These are phyloP conservation scores for Eidolon dupreanum DNA, from an alignment of 2,797 vertebrate species.

Conservation along the genomic window DNA sequence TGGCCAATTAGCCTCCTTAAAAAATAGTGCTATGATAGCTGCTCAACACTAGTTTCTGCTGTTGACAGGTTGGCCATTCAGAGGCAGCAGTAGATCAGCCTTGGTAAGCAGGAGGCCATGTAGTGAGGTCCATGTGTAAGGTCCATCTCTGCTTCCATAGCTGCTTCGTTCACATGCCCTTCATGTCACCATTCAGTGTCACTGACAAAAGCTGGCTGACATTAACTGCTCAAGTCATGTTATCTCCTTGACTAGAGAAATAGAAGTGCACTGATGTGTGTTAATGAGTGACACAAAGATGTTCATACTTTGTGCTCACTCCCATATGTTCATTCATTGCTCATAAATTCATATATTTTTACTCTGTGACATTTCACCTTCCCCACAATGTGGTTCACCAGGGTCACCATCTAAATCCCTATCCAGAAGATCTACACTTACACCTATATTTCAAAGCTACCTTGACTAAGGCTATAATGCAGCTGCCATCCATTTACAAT, in stretches of 20 bases:
- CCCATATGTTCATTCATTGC: not conserved
- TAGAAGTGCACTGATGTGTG: not conserved
- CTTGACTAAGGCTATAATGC: not conserved
- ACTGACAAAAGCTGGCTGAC: not conserved
- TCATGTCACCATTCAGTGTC: not conserved
- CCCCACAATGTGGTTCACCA: not conserved
- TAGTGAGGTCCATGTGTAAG: not conserved
- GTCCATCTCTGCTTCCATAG: not conserved
- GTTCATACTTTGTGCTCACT: not conserved
- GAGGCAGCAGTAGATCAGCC: not conserved
- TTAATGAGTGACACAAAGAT: not conserved
- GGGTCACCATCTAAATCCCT: too few relatives aligned
- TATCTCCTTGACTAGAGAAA: not conserved
- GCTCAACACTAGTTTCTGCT: not conserved
- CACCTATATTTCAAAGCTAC: not conserved
- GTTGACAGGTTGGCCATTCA: not conserved
- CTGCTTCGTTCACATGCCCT: not conserved
- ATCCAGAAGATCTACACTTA: not conserved
- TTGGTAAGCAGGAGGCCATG: not conserved
- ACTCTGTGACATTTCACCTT: not conserved
- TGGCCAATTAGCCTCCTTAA: not conserved
- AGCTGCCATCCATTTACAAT: not conserved
- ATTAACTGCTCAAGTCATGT: not conserved
- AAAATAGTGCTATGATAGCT: not conserved
- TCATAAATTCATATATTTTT: not conserved